Evolutionary conservation across 64 coral and sea anemone genomes (phyloP).

Genomic region (Pocillopora damicornis): DNA sequence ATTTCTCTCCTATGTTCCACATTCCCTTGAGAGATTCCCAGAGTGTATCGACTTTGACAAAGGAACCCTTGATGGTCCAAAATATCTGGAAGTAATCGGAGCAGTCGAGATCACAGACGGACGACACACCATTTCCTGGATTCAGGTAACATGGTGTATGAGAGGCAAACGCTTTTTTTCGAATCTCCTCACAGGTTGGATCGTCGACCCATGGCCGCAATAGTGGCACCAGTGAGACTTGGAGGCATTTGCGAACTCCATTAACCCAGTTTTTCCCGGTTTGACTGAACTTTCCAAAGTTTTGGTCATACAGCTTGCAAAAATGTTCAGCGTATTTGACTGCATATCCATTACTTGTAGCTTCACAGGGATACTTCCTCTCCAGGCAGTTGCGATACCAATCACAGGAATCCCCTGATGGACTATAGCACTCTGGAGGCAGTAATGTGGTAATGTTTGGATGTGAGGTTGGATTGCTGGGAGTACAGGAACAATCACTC

Average conservation of each 20-base stretch:
- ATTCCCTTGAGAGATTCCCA: conserved; percentile 41
- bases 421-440: conserved; percentile 33
- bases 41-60: conserved; percentile 11
- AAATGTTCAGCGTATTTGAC: conserved; percentile 45
- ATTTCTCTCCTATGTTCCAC: conserved; percentile 17
- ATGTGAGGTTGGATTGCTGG: neutral
- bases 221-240: conserved; percentile 46
- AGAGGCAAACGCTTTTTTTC: conserved; percentile 43
- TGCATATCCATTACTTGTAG: conserved; percentile 29
- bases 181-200: conserved; percentile 36
- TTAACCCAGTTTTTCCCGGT: conserved; percentile 31
- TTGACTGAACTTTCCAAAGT: neutral
- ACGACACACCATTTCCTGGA: conserved; percentile 19
- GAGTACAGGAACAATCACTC: conserved; percentile 37
- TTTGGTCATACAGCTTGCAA: conserved; percentile 11
- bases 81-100: conserved; percentile 32
- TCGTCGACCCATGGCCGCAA: conserved; percentile 30
- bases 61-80: conserved; percentile 36
- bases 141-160: conserved; percentile 47
- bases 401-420: conserved; percentile 15
- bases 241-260: conserved; percentile 51
- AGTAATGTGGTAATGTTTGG: neutral
- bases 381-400: conserved; percentile 61
- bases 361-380: conserved; percentile 30
- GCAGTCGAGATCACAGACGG: conserved; percentile 53